Evolutionary conservation across 2,888 invertebrate genomes (phyloP).

Genomic region (Cloeon dipterum): DNA sequence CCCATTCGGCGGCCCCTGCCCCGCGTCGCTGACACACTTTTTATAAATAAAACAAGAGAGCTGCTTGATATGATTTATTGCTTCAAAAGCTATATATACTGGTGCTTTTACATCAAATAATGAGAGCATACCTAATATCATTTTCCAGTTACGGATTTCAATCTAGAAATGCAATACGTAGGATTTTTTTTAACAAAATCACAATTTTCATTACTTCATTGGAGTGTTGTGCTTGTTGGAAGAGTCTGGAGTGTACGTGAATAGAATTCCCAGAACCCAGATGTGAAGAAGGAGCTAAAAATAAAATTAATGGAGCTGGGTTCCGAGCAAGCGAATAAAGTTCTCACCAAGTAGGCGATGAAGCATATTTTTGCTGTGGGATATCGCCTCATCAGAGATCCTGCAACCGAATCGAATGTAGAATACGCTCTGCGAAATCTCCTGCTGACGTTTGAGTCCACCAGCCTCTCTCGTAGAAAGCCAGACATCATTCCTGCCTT

Average conservation of each 20-base stretch:
- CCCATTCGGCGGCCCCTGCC: no score
- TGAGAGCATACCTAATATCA: no score
- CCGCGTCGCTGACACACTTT: no score
- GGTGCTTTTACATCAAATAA: no score
- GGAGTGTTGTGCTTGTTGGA: no score
- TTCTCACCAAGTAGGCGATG: conserved; percentile 52
- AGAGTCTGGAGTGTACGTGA: conserved; percentile 40
- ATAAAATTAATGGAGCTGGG: conserved; percentile 6
- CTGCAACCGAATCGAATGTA: conserved; percentile 49
- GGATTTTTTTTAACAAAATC: no score
- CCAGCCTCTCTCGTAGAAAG: conserved; percentile 48
- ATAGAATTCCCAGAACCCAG: conserved; percentile 59
- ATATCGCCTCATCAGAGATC: conserved; percentile 56
- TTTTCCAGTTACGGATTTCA: no score
- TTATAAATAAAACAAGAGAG: no score
- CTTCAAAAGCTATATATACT: no score
- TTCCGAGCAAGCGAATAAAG: not conserved
- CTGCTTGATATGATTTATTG: no score
- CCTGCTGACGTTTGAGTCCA: conserved; percentile 49
- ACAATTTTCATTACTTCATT: no score
- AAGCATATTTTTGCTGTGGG: conserved; percentile 62
- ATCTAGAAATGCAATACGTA: no score
- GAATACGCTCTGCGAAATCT: conserved; percentile 56
- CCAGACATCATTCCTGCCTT: conserved; percentile 39
- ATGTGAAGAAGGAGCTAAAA: conserved; percentile 49